Evolutionary conservation across 2,888 invertebrate genomes (phyloP), one percentile per base, ranked within the genome.

Genomic region (Teleiodes luculella): DNA sequence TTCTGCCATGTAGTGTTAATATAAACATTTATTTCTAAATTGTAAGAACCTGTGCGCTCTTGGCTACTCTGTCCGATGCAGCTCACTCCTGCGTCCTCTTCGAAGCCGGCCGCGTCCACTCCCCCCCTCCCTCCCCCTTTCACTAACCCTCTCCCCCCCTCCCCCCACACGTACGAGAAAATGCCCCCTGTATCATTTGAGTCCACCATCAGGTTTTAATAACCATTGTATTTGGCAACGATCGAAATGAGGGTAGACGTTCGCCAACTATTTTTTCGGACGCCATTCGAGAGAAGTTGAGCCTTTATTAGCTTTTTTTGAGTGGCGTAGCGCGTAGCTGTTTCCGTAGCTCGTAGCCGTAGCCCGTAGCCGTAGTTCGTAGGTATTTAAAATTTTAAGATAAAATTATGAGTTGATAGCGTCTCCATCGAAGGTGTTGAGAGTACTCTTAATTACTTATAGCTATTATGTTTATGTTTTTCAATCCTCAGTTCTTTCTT

Each of bases 151-250:
- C 58, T 57, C 61, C 63, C 64, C 61, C 59, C 64, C 51, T 50
- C 56, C 49, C 55, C 35, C 53, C 48, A 46, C 52, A 63, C 60
- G 47, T 46, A 59, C 56, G 55, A 45, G 56, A 66, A 68, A 75
- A 70, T 78, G 73, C 71, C 74, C 72, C 65, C 71, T 69, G 76
- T 75, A 83, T 78, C 77, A 79, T 78, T 43, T 76, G 74, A 77
- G 74, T 68, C 56, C 54, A 68, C 74, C 78, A 79, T 76, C 83
- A 74, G 74, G 80, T 86, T 87, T 86, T 88, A 89, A 88, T 89
- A 89, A 87, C 87, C 88, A 88, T 89, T 88, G 88, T 89, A 88
- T 88, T 88, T 88, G 81, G 86, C 75, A 80, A 71, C 85, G 83
- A 88, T 89, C 83, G 86, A 86, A 89, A 88, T 88, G 86, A 87